These are phyloP conservation scores for Heliangelus exortis DNA, from an alignment of 2,797 vertebrate species.

Conservation along the genomic window DNA sequence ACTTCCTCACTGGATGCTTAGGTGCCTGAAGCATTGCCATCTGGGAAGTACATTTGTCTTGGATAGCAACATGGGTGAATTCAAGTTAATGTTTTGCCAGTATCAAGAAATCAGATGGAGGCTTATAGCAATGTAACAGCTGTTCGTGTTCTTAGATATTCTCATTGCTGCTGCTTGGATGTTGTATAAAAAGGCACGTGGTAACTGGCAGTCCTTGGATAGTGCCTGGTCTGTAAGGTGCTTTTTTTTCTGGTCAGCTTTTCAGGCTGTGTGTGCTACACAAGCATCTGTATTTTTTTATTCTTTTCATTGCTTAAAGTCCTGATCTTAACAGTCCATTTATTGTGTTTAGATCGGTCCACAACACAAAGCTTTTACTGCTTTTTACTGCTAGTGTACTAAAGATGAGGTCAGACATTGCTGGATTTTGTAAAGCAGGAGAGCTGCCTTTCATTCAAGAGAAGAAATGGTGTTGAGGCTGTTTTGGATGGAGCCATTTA, in stretches of 20 bases:
- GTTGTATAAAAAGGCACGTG: fast-evolving
- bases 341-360: neutral
- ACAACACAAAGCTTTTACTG: neutral
- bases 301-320: neutral
- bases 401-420: neutral
- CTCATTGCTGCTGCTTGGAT: neutral
- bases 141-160: neutral
- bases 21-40: neutral
- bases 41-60: neutral
- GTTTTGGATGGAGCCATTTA: neutral
- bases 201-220: neutral
- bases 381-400: neutral
- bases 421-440: neutral
- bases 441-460: neutral
- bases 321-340: neutral
- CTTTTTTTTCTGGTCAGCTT: neutral
- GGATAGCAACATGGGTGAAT: neutral
- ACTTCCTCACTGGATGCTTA: neutral
- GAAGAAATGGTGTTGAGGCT: neutral
- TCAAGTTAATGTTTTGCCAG: neutral
- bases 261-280: neutral
- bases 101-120: neutral
- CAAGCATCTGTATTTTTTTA: neutral
- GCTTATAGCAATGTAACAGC: neutral
- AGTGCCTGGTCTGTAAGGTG: neutral